A percentile compares a stretch with the other conserved stretches of the same genome.
Conservation (phyloP, 2,888 invertebrate genomes). For the Bimastos eiseni region DNA sequence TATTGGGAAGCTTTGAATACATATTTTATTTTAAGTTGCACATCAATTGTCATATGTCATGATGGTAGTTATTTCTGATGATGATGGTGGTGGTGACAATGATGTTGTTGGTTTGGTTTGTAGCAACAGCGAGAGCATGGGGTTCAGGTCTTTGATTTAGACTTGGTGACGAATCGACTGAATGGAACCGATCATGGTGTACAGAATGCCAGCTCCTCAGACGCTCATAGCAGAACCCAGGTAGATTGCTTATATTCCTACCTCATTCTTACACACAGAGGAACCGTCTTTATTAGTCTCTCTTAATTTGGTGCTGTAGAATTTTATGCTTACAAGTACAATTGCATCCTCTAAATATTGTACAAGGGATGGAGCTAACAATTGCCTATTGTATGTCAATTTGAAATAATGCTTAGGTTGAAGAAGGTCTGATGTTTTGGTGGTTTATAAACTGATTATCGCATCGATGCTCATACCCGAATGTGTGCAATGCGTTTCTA, state of each 20-base stretch:
- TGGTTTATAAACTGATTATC: too few species aligned
- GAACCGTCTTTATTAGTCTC: background rate
- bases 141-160: conserved; percentile 68
- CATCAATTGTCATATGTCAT: too few species aligned
- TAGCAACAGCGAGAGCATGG: conserved; percentile 67
- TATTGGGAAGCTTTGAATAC: too few species aligned
- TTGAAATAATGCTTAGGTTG: too few species aligned
- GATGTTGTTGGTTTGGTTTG: background rate
- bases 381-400: too few species aligned
- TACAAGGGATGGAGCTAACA: too few species aligned
- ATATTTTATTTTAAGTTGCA: too few species aligned
- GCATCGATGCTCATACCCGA: too few species aligned
- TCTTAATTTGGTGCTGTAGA: background rate
- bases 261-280: background rate
- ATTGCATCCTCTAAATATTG: too few species aligned
- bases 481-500: too few species aligned
- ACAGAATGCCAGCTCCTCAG: background rate
- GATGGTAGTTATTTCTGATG: too few species aligned
- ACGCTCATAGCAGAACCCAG: background rate
- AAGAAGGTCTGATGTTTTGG: too few species aligned
- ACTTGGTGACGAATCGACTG: conserved; percentile 54
- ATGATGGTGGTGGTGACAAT: background rate
- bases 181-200: background rate
- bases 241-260: background rate
- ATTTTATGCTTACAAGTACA: background rate